phyloP scores from a whole-genome alignment of 2,888 invertebrate genomes.

The Dynastes maya region DNA sequence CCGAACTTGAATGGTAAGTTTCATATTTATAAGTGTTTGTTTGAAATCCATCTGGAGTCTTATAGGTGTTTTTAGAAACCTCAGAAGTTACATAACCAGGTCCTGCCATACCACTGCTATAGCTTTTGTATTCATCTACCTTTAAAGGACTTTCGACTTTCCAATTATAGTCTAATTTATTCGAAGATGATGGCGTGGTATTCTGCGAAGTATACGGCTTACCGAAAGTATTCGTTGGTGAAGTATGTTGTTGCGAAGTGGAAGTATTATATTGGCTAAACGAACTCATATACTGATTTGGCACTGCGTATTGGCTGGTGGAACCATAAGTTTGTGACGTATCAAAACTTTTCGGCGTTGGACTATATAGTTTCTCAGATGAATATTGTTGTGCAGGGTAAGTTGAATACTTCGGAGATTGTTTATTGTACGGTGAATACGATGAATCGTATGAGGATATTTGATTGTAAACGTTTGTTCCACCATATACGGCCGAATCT shows the following conservation, averaged over 20 bases:
- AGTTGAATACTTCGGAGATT: constrained; percentile 35
- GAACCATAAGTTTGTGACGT: constrained; percentile 49
- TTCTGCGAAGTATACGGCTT: constrained; percentile 49
- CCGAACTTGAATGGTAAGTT: constrained; percentile 64
- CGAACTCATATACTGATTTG: constrained; percentile 45
- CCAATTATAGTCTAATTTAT: constrained; percentile 51
- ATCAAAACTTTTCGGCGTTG: constrained; percentile 49
- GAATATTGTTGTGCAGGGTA: constrained; percentile 11
- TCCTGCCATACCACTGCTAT: constrained; percentile 45
- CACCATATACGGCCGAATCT: constrained; percentile 65
- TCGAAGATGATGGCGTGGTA: constrained; percentile 5
- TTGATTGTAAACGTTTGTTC: constrained; percentile 63
- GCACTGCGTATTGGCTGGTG: constrained; percentile 48
- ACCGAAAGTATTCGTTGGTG: constrained; percentile 53
- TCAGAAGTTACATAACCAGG: constrained; percentile 66
- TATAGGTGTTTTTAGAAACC: constrained; percentile 65
- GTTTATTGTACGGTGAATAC: constrained; percentile 37
- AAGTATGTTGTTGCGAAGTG: constrained; percentile 28
- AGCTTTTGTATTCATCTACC: constrained; percentile 47
- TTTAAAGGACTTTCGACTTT: constrained; percentile 41
- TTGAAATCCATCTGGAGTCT: constrained; percentile 68
- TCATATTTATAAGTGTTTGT: constrained; percentile 68
- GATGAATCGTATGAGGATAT: constrained; percentile 58
- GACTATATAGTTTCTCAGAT: constrained; percentile 36
- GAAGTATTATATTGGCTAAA: constrained; percentile 34